Evolutionary conservation across 2,113 vertebrate genomes (phyloP).

Genomic region (Odontophorus gujanensis): DNA sequence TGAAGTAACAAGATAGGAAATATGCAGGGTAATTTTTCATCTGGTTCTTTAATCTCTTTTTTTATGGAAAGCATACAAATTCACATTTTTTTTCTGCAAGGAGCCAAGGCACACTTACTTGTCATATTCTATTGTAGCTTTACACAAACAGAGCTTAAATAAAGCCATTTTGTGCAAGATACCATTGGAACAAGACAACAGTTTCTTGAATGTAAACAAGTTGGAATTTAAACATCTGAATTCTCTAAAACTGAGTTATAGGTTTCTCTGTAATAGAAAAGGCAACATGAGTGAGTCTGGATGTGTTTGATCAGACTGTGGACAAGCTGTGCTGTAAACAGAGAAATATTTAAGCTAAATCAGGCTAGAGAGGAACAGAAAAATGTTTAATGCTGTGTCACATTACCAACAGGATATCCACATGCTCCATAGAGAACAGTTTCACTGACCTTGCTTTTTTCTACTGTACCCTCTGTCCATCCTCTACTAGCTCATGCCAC

Average conservation of each 20-base stretch:
- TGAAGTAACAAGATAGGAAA: not conserved
- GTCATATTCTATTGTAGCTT: not conserved
- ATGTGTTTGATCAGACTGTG: not conserved
- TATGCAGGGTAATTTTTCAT: not conserved
- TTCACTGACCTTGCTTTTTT: not conserved
- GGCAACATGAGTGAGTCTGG: not conserved
- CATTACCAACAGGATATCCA: not conserved
- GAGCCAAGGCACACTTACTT: not conserved
- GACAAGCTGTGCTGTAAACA: not conserved
- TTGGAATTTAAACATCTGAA: not conserved
- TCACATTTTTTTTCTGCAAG: not conserved
- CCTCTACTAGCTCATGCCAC: not conserved
- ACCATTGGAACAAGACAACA: not conserved
- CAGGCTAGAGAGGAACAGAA: not conserved
- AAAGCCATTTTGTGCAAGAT: not conserved
- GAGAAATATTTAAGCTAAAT: not conserved
- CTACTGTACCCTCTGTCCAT: not conserved
- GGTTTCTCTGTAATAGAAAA: not conserved
- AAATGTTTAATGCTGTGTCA: not conserved
- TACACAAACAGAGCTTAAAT: not conserved
- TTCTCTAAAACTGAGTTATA: not conserved
- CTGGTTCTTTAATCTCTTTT: not conserved
- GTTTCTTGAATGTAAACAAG: not conserved
- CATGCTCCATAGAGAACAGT: rapidly evolving
- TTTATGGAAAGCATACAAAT: not conserved